phyloP scores from a whole-genome alignment of 2,113 vertebrate genomes.

The Genyomyrus donnyi region DNA sequence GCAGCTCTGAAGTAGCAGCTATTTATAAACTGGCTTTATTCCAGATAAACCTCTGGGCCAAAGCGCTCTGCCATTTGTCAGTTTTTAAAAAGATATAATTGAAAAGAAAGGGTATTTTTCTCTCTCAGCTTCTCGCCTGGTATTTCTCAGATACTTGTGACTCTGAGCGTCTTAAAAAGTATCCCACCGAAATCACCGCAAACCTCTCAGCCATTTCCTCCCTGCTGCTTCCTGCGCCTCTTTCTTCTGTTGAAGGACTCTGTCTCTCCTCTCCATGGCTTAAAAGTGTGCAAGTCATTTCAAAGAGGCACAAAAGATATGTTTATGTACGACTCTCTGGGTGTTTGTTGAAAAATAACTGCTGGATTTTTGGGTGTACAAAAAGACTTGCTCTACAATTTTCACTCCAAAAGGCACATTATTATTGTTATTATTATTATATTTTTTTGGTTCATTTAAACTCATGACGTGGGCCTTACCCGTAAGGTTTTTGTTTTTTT shows the following conservation, averaged over 20 bases:
- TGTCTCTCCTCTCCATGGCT: not conserved
- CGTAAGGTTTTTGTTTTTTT: not conserved
- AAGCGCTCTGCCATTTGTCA: conserved; percentile 8
- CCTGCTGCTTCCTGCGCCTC: not conserved
- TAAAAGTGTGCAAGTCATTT: not conserved
- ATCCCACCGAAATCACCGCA: not conserved
- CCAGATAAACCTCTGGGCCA: conserved; percentile 8
- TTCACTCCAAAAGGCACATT: not conserved
- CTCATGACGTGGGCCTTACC: not conserved
- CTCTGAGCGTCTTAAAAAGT: not conserved
- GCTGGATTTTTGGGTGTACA: not conserved
- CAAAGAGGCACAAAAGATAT: not conserved
- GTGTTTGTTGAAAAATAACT: not conserved
- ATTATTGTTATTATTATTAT: not conserved
- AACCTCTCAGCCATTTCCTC: not conserved
- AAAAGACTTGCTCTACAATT: not conserved
- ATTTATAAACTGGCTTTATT: conserved; percentile 20
- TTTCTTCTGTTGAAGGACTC: not conserved
- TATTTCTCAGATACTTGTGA: conserved; percentile 21
- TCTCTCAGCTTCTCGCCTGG: conserved; percentile 7
- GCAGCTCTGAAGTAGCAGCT: conserved; percentile 15
- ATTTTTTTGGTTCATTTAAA: not conserved
- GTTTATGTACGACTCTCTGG: not conserved
- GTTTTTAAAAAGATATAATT: conserved; percentile 14
- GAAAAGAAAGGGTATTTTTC: conserved; percentile 14